These are phyloP conservation scores for Platycercus adscitus DNA, from an alignment of 2,113 vertebrate genomes.

Conservation along the genomic window DNA sequence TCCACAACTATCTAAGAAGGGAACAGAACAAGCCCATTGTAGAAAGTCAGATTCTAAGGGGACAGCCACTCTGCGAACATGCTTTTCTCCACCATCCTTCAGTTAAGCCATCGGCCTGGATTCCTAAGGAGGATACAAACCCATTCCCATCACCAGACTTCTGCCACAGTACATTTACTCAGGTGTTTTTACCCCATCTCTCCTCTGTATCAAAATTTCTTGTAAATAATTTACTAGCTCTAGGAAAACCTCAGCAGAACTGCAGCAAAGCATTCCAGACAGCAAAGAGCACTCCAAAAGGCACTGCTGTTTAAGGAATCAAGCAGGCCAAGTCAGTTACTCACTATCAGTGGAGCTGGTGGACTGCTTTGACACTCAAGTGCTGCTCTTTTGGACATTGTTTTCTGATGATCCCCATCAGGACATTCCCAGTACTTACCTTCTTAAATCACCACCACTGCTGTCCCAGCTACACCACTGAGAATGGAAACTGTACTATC, in stretches of 20 bases:
- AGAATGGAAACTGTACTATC: background rate
- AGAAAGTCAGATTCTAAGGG: background rate
- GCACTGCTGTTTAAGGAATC: background rate
- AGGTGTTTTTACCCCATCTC: background rate
- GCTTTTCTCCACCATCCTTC: background rate
- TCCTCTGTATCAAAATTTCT: background rate
- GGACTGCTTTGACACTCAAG: background rate
- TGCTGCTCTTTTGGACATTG: background rate
- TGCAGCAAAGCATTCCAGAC: background rate
- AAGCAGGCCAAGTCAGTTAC: background rate
- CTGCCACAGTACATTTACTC: background rate
- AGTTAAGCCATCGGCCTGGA: background rate
- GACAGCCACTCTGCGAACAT: background rate
- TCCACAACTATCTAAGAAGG: conserved; percentile 75
- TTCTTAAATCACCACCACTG: background rate
- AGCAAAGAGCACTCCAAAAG: background rate
- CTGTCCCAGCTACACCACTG: accelerated
- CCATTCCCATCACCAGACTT: background rate
- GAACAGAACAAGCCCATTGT: background rate
- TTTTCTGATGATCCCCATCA: background rate
- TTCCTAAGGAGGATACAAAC: background rate
- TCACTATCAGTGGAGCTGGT: background rate
- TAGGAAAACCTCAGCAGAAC: background rate
- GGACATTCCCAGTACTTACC: background rate
- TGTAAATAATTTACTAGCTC: background rate